Conservation (phyloP, 1,140 invertebrate genomes). For the Ceratina australensis region DNA sequence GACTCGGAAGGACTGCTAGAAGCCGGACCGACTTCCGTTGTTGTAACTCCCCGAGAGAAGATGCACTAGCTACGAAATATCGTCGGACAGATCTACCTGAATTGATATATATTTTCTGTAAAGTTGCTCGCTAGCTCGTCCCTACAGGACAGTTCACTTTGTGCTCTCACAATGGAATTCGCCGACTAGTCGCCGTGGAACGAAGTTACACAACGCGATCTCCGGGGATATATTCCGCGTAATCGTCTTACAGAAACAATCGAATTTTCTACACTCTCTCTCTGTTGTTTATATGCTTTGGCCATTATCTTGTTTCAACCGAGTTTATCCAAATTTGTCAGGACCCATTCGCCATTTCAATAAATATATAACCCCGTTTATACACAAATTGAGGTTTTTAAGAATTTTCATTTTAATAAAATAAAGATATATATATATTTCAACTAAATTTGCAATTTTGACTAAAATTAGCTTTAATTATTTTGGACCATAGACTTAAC, state of each 20-base stretch:
- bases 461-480: too few species aligned
- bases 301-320: not conserved
- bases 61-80: constrained; percentile 29
- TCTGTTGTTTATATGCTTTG: not conserved
- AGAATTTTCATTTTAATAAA: too few species aligned
- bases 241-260: not conserved
- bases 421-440: too few species aligned
- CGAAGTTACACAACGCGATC: not conserved
- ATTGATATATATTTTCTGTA: constrained; percentile 43
- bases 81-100: constrained; percentile 24
- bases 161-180: constrained; percentile 18
- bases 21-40: not conserved
- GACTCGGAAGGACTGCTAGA: not conserved
- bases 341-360: too few species aligned
- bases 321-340: too few species aligned
- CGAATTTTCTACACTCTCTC: not conserved
- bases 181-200: not conserved
- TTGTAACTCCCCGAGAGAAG: not conserved
- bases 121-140: constrained; percentile 20
- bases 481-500: too few species aligned
- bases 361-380: too few species aligned
- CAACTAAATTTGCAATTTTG: too few species aligned
- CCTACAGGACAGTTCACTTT: constrained; percentile 11
- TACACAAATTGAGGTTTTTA: too few species aligned
- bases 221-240: not conserved